Conservation (phyloP, 1,140 invertebrate genomes). For the Tetramorium alpestre region DNA sequence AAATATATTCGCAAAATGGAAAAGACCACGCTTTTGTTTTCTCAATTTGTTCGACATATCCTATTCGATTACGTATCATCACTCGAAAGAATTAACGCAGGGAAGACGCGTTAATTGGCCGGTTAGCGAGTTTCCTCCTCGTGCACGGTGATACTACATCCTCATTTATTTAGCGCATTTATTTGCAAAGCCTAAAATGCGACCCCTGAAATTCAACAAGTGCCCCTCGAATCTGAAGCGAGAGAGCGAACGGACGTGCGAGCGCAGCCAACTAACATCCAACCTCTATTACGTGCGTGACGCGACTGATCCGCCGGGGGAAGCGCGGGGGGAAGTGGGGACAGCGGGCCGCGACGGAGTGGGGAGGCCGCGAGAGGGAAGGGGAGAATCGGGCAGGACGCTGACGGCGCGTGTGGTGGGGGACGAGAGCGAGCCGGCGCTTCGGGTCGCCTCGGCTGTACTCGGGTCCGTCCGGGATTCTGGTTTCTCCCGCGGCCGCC, state of each 20-base stretch:
- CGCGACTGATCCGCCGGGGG: conserved; percentile 66
- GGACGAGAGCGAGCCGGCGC: conserved; percentile 74
- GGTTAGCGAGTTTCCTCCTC: not conserved
- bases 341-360: not conserved
- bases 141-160: not conserved
- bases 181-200: conserved; percentile 66
- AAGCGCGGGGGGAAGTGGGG: conserved; percentile 32
- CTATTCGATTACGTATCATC: conserved; percentile 12
- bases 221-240: conserved; percentile 68
- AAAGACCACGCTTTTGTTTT: not conserved
- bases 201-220: conserved; percentile 82
- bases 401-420: no score
- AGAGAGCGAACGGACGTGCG: conserved; percentile 49
- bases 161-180: conserved; percentile 54
- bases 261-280: conserved; percentile 60
- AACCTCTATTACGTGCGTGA: conserved; percentile 73
- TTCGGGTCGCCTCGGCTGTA: conserved; percentile 62
- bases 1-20: not conserved
- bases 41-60: not conserved
- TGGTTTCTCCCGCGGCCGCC: conserved; percentile 88
- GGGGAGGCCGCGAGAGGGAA: not conserved
- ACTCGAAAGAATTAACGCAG: conserved; percentile 2
- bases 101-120: conserved; percentile 27
- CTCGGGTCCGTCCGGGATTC: conserved; percentile 74
- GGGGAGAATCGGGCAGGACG: not conserved